phyloP scores from a whole-genome alignment of 2,888 invertebrate genomes.

The Anorthoa munda region DNA sequence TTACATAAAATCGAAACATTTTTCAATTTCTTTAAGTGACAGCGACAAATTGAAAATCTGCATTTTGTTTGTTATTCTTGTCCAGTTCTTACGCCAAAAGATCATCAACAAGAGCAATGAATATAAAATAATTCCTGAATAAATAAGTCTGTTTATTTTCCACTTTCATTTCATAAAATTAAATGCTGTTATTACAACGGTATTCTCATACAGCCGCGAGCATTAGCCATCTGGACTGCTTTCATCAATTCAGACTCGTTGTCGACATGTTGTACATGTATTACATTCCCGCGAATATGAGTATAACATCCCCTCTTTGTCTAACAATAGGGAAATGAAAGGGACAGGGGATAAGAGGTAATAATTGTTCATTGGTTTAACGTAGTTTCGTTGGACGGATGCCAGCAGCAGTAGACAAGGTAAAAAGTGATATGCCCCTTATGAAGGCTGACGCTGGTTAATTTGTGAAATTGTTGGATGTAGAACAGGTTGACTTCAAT shows the following conservation, averaged over 20 bases:
- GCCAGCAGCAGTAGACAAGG: conserved; percentile 58
- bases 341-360: conserved; percentile 39
- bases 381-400: conserved; percentile 54
- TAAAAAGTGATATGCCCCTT: conserved; percentile 57
- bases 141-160: not conserved
- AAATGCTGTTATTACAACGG: conserved; percentile 15
- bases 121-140: conserved; percentile 4
- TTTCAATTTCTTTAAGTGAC: conserved; percentile 23
- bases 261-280: conserved; percentile 44
- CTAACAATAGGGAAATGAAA: conserved; percentile 27
- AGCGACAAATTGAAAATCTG: conserved; percentile 11
- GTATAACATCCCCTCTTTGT: conserved; percentile 44
- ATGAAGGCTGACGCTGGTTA: conserved; percentile 28
- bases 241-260: conserved; percentile 45
- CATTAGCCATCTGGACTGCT: conserved; percentile 49
- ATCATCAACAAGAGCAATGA: conserved; percentile 6
- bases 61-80: conserved; percentile 12
- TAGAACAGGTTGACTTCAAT: not conserved
- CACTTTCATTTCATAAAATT: conserved; percentile 19
- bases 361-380: conserved; percentile 58
- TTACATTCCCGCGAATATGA: conserved; percentile 38
- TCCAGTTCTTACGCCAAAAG: not conserved
- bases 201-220: conserved; percentile 4
- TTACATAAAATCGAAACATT: not conserved
- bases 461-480: conserved; percentile 45